Conservation (phyloP, 2,797 vertebrate species). For the Lepidocolaptes lacrymiger region DNA sequence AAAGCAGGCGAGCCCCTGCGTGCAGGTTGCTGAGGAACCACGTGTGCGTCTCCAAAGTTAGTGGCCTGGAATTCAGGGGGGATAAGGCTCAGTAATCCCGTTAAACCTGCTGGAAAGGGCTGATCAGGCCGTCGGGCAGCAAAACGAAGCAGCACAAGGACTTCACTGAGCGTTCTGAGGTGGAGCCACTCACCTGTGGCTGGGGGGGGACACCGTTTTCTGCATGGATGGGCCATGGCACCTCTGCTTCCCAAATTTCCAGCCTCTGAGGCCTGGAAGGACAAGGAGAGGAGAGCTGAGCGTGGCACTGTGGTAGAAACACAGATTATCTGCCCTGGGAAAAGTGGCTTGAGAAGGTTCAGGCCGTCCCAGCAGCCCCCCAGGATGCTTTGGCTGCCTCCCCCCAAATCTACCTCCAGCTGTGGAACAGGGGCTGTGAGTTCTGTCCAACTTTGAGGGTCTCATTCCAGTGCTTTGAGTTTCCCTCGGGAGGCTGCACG, state of each 20-base stretch:
- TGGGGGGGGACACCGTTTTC: accelerated
- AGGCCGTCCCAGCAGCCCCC: not conserved
- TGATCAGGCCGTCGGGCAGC: not conserved
- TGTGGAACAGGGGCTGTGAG: not conserved
- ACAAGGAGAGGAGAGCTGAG: not conserved
- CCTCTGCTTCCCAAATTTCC: not conserved
- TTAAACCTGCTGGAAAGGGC: constrained; percentile 1
- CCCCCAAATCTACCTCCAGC: not conserved
- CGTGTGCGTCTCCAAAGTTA: not conserved
- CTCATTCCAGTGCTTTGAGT: not conserved
- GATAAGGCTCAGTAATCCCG: constrained; percentile 34
- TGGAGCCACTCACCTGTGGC: not conserved
- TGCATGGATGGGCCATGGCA: accelerated
- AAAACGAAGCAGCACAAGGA: not conserved
- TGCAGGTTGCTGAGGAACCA: not conserved
- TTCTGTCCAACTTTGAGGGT: accelerated
- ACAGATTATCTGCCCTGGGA: not conserved
- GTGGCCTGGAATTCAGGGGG: constrained; percentile 29
- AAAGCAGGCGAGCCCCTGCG: not conserved
- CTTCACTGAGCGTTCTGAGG: accelerated
- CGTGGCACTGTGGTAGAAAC: accelerated
- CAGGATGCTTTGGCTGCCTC: accelerated
- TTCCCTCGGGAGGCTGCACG: not conserved
- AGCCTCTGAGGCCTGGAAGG: not conserved
- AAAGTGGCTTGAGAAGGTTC: not conserved